Conservation (phyloP, 2,113 vertebrate genomes). For the Ptilorrhoa leucosticta region DNA sequence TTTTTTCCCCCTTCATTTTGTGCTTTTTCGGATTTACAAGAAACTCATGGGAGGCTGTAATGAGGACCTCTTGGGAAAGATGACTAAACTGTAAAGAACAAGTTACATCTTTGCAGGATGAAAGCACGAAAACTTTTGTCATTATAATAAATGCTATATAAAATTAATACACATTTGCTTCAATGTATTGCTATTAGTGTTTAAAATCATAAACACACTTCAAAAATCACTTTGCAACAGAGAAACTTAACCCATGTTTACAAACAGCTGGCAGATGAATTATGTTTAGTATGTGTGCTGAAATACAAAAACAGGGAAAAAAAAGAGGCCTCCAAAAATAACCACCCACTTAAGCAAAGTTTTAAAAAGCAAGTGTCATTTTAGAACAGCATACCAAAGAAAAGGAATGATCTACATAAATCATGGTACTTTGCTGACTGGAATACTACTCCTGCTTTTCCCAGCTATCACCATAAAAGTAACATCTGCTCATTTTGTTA, state of each 20-base stretch:
- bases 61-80: background rate
- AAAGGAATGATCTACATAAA: background rate
- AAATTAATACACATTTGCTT: background rate
- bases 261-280: background rate
- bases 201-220: background rate
- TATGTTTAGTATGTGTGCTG: background rate
- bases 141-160: background rate
- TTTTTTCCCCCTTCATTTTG: background rate
- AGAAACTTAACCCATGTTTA: background rate
- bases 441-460: background rate
- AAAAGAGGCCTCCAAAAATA: background rate
- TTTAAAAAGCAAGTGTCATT: background rate
- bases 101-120: background rate
- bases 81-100: background rate
- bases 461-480: background rate
- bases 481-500: slow-evolving; percentile 19
- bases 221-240: background rate
- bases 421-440: background rate
- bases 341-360: background rate
- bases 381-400: background rate
- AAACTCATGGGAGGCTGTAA: background rate
- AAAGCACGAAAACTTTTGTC: background rate
- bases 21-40: background rate
- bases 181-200: background rate
- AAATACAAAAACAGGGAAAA: background rate